phyloP scores from a whole-genome alignment of 2,113 vertebrate species.

The Morone saxatilis region DNA sequence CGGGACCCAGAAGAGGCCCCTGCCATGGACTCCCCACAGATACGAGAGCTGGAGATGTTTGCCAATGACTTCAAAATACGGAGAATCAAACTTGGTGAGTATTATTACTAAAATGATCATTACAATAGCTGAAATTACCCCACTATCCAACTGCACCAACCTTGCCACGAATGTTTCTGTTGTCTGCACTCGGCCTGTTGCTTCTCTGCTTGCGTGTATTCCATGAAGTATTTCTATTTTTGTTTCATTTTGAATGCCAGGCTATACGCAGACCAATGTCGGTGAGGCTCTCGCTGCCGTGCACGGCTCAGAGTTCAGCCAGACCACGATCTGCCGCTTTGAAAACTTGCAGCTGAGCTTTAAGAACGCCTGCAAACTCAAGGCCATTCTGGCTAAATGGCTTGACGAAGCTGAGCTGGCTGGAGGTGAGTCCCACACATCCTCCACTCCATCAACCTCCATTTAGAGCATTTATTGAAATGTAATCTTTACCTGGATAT shows the following conservation, averaged over 20 bases:
- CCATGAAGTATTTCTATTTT: slow-evolving; percentile 19
- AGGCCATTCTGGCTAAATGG: slow-evolving; percentile 97
- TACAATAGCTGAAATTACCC: background rate
- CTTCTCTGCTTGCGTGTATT: background rate
- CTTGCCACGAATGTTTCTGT: no score
- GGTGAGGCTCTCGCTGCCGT: slow-evolving; percentile 97
- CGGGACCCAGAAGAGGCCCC: slow-evolving; percentile 88
- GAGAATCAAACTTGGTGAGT: slow-evolving; percentile 94
- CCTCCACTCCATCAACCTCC: slow-evolving; percentile 4
- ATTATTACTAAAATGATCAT: background rate
- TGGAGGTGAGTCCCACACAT: slow-evolving; percentile 87
- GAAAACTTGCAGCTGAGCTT: slow-evolving; percentile 99
- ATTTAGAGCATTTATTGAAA: slow-evolving; percentile 23
- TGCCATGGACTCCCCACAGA: slow-evolving; percentile 96
- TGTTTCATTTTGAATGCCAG: slow-evolving; percentile 76
- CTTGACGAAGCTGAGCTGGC: slow-evolving; percentile 97
- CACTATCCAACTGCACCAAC: background rate
- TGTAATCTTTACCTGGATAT: background rate
- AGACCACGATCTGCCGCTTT: slow-evolving; percentile 98
- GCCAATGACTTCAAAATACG: slow-evolving; percentile 98
- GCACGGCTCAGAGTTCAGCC: slow-evolving; percentile 98
- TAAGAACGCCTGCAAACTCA: slow-evolving; percentile 97
- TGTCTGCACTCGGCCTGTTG: background rate
- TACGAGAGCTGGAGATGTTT: slow-evolving; percentile 96
- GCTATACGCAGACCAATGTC: slow-evolving; percentile 98